Evolutionary conservation across 2,888 invertebrate species (phyloP), one percentile per base, ranked within the genome.

Genomic region (Philaethria dido): DNA sequence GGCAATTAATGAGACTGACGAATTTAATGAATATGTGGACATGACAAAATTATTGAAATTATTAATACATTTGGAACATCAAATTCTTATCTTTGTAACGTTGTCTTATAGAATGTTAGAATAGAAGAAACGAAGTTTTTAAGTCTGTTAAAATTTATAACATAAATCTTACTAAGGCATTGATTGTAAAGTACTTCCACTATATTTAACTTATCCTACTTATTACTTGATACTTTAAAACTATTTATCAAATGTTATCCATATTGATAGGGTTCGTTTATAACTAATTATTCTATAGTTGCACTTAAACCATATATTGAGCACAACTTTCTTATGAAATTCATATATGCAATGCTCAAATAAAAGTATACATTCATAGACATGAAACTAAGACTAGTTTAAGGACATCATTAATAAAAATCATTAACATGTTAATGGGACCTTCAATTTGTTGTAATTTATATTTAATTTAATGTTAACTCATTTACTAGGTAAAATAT

Each of bases 1-100:
- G 39, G 66, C 36, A 66, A 71, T 63, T 66, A 64, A 72, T 74
- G 76, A 79, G 79, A 79, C 78, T 79, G 78, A 79, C 59, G 55
- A 62, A 70, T 68, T 70, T 71, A 60, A 70, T 70, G 72, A 72
- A 69, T 64, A 65, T 55, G 52, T 60, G 45, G 70, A 75, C 79
- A 78, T 80, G 79, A 78, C 78, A 79, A 76, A 77, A 72, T 74
- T 68, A 66, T 70, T 66, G 60, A 44, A 64, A 61, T 22, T 22
- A 39, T 42, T 22, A 57, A 5, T 22, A n/a, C n/a, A n/a, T 57
- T 39, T n/a, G 20, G 14, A 55, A 55, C 8, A 8, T 9, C n/a
- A 16, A 22, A 22, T 22, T 57, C 57, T 20, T 57, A 39, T 6
- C 9, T 39, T 57, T 39, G 5, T 39, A 62, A 54, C 45, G 16